Evolutionary conservation across 2,888 invertebrate species (phyloP).

Genomic region (Troides helena): DNA sequence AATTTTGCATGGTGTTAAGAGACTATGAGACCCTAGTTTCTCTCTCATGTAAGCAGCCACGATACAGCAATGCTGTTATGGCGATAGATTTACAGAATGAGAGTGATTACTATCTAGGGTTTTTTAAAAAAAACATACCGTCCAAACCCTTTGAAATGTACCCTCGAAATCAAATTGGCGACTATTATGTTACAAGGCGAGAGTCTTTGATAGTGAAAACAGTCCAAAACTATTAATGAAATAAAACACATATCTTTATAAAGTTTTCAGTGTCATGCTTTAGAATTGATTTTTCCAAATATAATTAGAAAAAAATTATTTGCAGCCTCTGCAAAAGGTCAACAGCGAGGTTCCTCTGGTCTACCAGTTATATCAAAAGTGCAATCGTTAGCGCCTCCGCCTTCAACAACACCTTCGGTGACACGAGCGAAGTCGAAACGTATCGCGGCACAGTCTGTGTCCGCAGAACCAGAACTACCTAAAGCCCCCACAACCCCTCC

Average conservation of each 20-base stretch:
- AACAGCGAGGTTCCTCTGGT: constrained; percentile 45
- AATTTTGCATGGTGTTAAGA: too few species aligned
- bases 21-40: too few species aligned
- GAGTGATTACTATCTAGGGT: too few species aligned
- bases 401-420: constrained; percentile 48
- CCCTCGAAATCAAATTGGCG: too few species aligned
- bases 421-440: constrained; percentile 70
- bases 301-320: constrained; percentile 6
- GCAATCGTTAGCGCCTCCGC: constrained; percentile 83
- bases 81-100: too few species aligned
- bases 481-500: constrained; percentile 62
- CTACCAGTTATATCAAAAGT: constrained; percentile 87
- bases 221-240: too few species aligned
- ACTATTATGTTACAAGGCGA: too few species aligned
- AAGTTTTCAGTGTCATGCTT: neutral
- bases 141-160: too few species aligned
- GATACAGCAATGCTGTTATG: too few species aligned
- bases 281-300: neutral
- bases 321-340: constrained; percentile 46
- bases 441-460: constrained; percentile 37
- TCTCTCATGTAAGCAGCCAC: too few species aligned
- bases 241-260: neutral
- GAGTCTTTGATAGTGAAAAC: too few species aligned
- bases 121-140: too few species aligned
- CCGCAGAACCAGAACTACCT: constrained; percentile 59